phyloP scores from a whole-genome alignment of 2,113 vertebrate species.

The Tetrax tetrax region DNA sequence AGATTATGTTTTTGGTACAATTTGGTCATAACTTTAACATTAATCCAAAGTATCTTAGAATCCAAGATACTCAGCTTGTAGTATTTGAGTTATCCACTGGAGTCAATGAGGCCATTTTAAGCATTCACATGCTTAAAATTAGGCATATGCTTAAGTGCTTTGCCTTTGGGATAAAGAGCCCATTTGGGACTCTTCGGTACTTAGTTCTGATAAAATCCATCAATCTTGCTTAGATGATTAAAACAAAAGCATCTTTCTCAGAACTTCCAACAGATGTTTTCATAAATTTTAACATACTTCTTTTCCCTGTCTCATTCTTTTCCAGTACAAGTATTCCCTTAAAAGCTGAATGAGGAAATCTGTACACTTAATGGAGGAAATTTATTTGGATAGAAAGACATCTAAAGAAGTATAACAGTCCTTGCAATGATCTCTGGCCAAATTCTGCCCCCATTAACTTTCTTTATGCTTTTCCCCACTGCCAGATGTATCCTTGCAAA shows the following conservation, averaged over 20 bases:
- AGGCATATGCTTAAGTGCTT: conserved; percentile 47
- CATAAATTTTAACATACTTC: conserved; percentile 55
- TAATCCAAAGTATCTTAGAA: background rate
- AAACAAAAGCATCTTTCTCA: conserved; percentile 66
- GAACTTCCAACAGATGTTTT: conserved; percentile 64
- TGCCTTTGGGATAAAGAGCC: conserved; percentile 45
- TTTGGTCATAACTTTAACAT: background rate
- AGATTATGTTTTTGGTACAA: background rate
- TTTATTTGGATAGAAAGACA: conserved; percentile 59
- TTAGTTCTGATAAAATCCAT: conserved; percentile 62
- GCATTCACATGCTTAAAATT: conserved; percentile 52
- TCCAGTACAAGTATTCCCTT: conserved; percentile 55
- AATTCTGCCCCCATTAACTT: conserved; percentile 50
- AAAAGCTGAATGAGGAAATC: conserved; percentile 50
- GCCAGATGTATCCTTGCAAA: conserved; percentile 38
- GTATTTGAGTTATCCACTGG: conserved; percentile 8
- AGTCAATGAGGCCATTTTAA: background rate
- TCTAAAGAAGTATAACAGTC: conserved; percentile 14
- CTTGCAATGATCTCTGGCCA: conserved; percentile 39
- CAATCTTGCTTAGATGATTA: conserved; percentile 48
- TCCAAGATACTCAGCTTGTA: background rate
- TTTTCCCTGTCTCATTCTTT: conserved; percentile 47
- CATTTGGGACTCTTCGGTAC: conserved; percentile 33
- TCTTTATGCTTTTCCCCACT: background rate
- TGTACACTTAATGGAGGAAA: conserved; percentile 52